These are phyloP conservation scores for Sympetrum striolatum DNA, from an alignment of 2,888 invertebrate species.

Conservation along the genomic window DNA sequence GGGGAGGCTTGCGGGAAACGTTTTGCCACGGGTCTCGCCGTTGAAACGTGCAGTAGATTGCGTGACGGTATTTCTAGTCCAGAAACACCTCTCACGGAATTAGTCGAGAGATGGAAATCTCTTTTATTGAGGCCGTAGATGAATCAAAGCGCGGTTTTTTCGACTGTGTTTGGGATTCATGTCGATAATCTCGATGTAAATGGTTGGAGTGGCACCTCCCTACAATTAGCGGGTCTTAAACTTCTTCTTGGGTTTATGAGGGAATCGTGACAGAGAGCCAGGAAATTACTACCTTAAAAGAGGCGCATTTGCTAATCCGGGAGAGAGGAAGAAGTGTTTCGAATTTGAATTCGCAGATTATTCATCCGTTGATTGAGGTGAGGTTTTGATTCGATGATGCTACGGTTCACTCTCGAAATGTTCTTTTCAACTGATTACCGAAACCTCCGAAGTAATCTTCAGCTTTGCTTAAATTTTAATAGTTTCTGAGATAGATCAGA, in stretches of 20 bases:
- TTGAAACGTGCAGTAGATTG: neutral
- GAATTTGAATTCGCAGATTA: no score
- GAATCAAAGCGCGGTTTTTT: neutral
- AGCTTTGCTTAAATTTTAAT: no score
- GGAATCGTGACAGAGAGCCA: no score
- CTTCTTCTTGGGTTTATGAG: neutral
- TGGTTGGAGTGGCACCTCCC: neutral
- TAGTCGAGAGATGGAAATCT: neutral
- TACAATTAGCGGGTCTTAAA: neutral
- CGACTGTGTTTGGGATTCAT: neutral
- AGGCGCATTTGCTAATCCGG: no score
- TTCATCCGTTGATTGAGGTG: no score
- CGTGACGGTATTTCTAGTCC: neutral
- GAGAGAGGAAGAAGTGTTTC: no score
- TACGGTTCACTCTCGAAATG: no score
- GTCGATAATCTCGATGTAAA: neutral
- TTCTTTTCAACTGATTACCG: no score
- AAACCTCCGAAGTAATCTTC: no score
- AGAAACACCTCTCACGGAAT: neutral
- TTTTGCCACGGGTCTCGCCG: neutral
- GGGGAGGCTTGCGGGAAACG: neutral
- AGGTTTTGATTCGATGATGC: no score
- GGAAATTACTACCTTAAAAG: no score
- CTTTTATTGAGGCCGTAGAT: neutral
- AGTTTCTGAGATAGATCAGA: no score